Conservation (phyloP, 2,113 vertebrate genomes). For the Ceyx melanurus region DNA sequence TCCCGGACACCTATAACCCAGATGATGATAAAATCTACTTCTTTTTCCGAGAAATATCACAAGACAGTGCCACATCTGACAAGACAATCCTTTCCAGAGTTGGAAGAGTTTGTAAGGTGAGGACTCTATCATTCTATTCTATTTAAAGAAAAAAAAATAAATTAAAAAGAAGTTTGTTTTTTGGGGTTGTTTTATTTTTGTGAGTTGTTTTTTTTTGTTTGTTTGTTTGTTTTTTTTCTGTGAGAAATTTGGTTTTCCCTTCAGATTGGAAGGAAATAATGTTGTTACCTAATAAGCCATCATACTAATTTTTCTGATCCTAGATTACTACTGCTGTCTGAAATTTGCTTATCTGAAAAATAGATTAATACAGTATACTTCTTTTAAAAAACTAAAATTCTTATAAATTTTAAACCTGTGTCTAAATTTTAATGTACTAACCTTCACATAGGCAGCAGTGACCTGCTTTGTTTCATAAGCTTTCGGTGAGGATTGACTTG, state of each 20-base stretch:
- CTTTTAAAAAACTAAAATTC: background rate
- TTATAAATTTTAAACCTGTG: background rate
- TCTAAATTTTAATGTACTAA: background rate
- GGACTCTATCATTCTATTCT: background rate
- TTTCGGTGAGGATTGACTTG: background rate
- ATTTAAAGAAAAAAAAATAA: background rate
- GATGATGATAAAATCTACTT: conserved; percentile 99
- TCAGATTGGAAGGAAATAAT: background rate
- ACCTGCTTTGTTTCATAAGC: background rate
- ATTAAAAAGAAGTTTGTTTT: too few relatives aligned
- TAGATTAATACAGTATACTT: background rate
- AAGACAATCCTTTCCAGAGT: conserved; percentile 92
- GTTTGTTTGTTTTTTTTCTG: background rate
- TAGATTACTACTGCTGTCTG: background rate
- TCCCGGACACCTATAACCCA: conserved; percentile 93
- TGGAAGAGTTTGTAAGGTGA: conserved; percentile 95
- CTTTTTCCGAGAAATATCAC: conserved; percentile 95
- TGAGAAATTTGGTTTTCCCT: background rate
- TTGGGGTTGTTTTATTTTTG: too few relatives aligned
- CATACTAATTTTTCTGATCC: background rate
- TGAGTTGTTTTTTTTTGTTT: background rate
- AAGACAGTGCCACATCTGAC: conserved; percentile 86
- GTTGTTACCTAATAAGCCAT: background rate
- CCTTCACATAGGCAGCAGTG: background rate
- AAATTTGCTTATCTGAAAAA: background rate